A percentile compares a stretch with the other conserved stretches of the same genome.
Evolutionary conservation across 92 coral and sea anemone species (phyloP).

Genomic region (Bergia sp.): DNA sequence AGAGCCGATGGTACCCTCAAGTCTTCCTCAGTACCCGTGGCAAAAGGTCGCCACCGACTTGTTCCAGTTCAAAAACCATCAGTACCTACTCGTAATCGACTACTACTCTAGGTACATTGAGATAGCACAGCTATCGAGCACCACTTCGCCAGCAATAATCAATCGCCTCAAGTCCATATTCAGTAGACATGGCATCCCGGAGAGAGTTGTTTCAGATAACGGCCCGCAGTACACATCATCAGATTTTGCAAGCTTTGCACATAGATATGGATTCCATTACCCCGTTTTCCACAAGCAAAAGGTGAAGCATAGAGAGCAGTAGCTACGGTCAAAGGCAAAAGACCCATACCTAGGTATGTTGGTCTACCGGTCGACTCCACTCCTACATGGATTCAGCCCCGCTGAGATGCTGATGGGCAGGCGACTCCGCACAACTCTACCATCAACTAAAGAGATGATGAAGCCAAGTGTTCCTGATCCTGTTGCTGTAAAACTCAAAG

Average conservation of each 20-base stretch:
- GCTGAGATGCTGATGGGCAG: slow-evolving; percentile 53
- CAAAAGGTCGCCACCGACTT: slow-evolving; percentile 32
- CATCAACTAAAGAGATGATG: slow-evolving; percentile 38
- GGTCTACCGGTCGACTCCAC: slow-evolving; percentile 48
- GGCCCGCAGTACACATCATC: slow-evolving; percentile 56
- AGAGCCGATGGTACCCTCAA: slow-evolving; percentile 20
- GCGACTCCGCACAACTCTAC: slow-evolving; percentile 49
- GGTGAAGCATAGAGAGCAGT: slow-evolving; percentile 64
- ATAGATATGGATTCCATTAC: slow-evolving; percentile 62
- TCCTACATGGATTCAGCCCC: slow-evolving; percentile 51
- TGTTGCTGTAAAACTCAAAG: slow-evolving; percentile 21
- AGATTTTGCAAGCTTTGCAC: slow-evolving; percentile 55
- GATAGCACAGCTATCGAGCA: slow-evolving; percentile 16
- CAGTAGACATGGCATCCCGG: slow-evolving; percentile 25
- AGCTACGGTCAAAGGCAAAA: slow-evolving; percentile 45
- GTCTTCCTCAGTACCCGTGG: slow-evolving; percentile 24
- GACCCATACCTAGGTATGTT: slow-evolving; percentile 47
- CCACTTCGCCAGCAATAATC: slow-evolving; percentile 29
- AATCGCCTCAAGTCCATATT: slow-evolving; percentile 25
- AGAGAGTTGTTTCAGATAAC: slow-evolving; percentile 47
- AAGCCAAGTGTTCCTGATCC: slow-evolving; percentile 24
- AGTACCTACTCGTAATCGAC: neutral
- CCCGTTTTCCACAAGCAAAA: slow-evolving; percentile 49
- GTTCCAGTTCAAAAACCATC: neutral
- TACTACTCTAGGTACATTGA: slow-evolving; percentile 18